Base-by-base conservation (phyloP, 1,140 invertebrate genomes). In the Danaus melanippus region DNA sequence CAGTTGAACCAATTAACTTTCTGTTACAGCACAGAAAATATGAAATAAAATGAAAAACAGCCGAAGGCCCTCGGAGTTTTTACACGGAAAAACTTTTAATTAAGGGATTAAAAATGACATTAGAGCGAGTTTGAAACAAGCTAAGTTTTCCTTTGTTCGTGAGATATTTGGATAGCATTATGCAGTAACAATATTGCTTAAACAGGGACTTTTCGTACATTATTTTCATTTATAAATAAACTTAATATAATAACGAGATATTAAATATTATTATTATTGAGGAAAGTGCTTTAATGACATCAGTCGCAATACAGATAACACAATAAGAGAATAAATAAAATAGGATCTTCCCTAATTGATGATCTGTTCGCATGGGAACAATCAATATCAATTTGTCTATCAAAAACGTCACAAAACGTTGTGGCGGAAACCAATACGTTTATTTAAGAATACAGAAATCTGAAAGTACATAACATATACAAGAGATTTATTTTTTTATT, bases 31-130 rank as follows among this genome's bases (percentile, higher is more conserved):
- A 59, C 66, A 71, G 74, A 66, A 80, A 84, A 84, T 84, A 84
- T 84, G 74, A 70, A 86, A 84, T 83, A 83, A 86, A 83, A 86
- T 77, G 77, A 76, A 83, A 81, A 83, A 83, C 73, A 76, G 71
- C 75, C 71, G 57, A 71, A 67, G 68, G 70, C 72, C 64, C 67
- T 66, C 62, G 58, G 70, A 72, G 64, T 73, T 82, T 83, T 77
- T 83, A 69, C 70, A 67, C 66, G 56, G 69, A 46, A 58, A 74
- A 86, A 86, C 78, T 84, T 86, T 86, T 86, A 86, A 86, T 84
- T 84, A 86, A 83, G 79, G 80, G 76, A 84, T 84, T 83, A 86
- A 84, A 86, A 81, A 82, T 84, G 83, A 82, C 83, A 86, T 84
- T 84, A 82, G 68, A 83, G 64, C 62, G 70, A 81, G 79, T 76